These are phyloP conservation scores for Stenodera caucasica DNA, from an alignment of 2,888 invertebrate genomes.

Conservation along the genomic window DNA sequence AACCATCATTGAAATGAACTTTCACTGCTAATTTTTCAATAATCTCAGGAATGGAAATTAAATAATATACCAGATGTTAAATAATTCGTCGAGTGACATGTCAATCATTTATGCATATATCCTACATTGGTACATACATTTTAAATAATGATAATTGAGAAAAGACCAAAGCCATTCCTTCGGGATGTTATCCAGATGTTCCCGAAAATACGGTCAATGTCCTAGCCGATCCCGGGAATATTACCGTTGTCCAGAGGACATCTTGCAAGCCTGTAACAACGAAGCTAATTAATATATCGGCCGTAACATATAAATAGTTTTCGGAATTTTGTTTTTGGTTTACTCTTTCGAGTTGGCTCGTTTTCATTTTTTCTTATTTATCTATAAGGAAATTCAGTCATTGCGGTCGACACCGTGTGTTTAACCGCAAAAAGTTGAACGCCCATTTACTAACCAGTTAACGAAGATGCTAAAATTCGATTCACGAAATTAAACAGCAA, in stretches of 20 bases:
- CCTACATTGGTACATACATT: no score
- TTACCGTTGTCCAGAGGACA: conserved; percentile 2
- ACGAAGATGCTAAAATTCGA: not conserved
- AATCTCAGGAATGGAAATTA: not conserved
- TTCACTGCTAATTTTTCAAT: not conserved
- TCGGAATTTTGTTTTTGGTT: not conserved
- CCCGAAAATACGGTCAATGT: not conserved
- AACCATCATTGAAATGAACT: not conserved
- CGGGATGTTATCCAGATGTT: conserved; percentile 6
- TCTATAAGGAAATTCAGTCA: conserved; percentile 4
- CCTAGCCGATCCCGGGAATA: no score
- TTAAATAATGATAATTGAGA: not conserved
- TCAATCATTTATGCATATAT: no score
- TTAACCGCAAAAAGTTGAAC: not conserved
- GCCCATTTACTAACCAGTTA: not conserved
- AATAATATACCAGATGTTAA: not conserved
- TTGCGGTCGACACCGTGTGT: not conserved
- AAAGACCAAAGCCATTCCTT: not conserved
- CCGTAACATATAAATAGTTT: conserved; percentile 3
- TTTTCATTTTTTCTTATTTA: not conserved
- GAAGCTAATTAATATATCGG: not conserved
- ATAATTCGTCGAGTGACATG: not conserved
- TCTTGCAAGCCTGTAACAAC: conserved; percentile 1
- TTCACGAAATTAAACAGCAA: not conserved
- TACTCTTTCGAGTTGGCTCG: not conserved